Percentiles rank a stretch among this genome's conserved stretches.
Conservation (phyloP, 2,797 vertebrate genomes). For the Calcarius lapponicus region DNA sequence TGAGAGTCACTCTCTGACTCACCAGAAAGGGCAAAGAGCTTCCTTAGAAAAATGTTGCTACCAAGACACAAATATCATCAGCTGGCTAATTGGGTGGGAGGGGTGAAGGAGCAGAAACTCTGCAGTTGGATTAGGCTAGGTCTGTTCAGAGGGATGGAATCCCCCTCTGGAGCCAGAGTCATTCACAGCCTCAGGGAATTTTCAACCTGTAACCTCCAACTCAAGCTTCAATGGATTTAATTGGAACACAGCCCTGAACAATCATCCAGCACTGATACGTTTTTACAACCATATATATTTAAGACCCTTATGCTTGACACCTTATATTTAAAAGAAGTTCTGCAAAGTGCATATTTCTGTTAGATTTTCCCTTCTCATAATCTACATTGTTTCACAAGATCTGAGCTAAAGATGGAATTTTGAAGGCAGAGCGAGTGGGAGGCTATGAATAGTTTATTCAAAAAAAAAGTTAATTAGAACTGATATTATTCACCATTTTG, state of each 20-base stretch:
- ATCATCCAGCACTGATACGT: not conserved
- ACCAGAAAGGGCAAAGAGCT: conserved; percentile 43
- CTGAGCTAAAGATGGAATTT: conserved; percentile 57
- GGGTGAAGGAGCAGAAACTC: not conserved
- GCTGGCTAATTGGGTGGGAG: conserved; percentile 42
- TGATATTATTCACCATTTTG: conserved; percentile 45
- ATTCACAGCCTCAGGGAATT: not conserved
- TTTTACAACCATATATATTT: not conserved
- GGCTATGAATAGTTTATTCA: conserved; percentile 50
- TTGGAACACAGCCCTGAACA: not conserved
- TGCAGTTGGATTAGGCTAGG: accelerated
- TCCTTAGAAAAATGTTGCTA: not conserved
- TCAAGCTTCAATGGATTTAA: not conserved
- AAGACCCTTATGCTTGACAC: not conserved
- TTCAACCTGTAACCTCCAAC: not conserved
- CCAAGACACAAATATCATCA: conserved; percentile 6
- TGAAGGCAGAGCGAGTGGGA: conserved; percentile 62
- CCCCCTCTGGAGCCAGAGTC: not conserved
- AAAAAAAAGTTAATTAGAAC: conserved; percentile 28
- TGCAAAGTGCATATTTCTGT: not conserved
- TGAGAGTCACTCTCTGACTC: not conserved
- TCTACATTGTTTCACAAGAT: conserved; percentile 47
- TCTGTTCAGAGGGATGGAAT: not conserved
- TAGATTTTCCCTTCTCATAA: conserved; percentile 2
- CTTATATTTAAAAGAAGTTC: not conserved